These are phyloP conservation scores for Glyptemys insculpta DNA, from an alignment of 2,797 vertebrate genomes.

Conservation along the genomic window DNA sequence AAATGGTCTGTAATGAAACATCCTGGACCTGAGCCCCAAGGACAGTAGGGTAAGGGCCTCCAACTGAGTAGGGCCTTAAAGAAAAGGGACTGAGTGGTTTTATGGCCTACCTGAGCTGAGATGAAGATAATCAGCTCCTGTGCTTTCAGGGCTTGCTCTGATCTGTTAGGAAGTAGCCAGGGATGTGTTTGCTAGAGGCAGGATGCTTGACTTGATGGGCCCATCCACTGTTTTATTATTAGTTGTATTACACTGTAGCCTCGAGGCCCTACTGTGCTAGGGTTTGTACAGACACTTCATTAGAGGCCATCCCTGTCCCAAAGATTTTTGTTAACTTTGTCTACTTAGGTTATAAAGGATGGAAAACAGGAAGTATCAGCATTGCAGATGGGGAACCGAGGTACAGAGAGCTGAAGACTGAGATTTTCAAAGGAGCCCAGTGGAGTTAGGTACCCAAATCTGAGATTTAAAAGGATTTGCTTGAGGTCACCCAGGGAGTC, in stretches of 20 bases:
- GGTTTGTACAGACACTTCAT: neutral
- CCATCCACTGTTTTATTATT: neutral
- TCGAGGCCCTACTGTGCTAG: neutral
- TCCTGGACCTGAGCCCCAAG: neutral
- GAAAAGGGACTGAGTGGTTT: neutral
- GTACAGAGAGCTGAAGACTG: neutral
- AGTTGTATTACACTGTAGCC: neutral
- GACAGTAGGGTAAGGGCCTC: neutral
- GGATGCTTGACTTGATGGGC: neutral
- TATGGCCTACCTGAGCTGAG: neutral
- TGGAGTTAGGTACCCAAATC: no score
- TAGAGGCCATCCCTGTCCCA: neutral
- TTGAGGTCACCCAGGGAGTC: no score
- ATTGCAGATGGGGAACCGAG: neutral
- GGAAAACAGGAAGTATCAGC: neutral
- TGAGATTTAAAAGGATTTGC: no score
- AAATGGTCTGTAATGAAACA: neutral
- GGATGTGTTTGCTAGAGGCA: neutral
- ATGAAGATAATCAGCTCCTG: neutral
- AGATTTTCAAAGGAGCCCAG: no score
- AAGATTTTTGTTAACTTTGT: neutral
- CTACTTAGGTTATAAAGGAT: neutral
- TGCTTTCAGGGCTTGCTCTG: neutral
- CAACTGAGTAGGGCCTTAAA: neutral
- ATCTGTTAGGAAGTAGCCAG: neutral